Evolutionary conservation across 1,140 invertebrate species (phyloP).

Genomic region (Hypothenemus hampei): DNA sequence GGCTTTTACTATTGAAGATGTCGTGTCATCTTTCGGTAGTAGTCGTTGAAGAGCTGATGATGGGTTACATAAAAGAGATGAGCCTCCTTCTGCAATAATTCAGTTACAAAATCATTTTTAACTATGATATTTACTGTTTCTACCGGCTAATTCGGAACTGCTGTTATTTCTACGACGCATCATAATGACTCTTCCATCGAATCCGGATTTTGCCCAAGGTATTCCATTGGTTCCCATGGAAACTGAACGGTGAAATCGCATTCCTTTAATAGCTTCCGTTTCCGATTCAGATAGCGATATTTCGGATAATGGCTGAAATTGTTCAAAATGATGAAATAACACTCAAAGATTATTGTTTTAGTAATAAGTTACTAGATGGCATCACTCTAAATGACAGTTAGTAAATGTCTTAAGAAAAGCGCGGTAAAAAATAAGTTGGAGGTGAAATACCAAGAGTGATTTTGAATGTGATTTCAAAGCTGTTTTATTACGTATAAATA

Average conservation of each 20-base stretch:
- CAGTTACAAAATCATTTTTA: too few species aligned
- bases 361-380: too few species aligned
- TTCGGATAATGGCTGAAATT: slow-evolving; percentile 55
- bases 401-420: too few species aligned
- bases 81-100: slow-evolving; percentile 57
- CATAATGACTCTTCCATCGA: slow-evolving; percentile 58
- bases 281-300: slow-evolving; percentile 54
- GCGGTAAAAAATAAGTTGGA: too few species aligned
- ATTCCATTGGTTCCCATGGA: slow-evolving; percentile 58
- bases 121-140: too few species aligned
- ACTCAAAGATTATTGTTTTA: too few species aligned
- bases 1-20: slow-evolving; percentile 39
- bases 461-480: too few species aligned
- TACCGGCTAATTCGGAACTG: slow-evolving; percentile 58
- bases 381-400: too few species aligned
- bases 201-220: slow-evolving; percentile 56
- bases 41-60: slow-evolving; percentile 71
- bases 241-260: slow-evolving; percentile 53
- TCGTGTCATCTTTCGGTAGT: slow-evolving; percentile 57
- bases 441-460: too few species aligned
- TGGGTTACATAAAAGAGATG: slow-evolving; percentile 76
- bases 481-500: too few species aligned
- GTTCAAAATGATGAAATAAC: too few species aligned
- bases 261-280: slow-evolving; percentile 52
- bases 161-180: slow-evolving; percentile 67